Percentiles rank a stretch among this genome's conserved stretches.
Conservation (phyloP, 2,797 vertebrate genomes). For the Peromyscus aztecus region DNA sequence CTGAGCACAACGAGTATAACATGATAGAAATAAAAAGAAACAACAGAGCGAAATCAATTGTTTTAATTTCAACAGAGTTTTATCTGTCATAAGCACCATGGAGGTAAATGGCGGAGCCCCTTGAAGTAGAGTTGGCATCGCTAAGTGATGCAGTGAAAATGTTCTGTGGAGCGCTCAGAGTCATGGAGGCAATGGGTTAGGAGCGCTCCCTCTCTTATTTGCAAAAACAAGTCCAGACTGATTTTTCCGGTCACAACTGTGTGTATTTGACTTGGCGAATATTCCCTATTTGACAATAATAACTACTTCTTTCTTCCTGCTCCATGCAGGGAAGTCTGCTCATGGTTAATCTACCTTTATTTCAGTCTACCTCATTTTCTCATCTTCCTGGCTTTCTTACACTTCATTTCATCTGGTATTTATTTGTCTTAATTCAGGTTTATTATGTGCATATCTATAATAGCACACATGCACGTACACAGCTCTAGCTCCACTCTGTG, state of each 20-base stretch:
- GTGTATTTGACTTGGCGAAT: slow-evolving; percentile 15
- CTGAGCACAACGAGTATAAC: background rate
- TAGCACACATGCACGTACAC: background rate
- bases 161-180: background rate
- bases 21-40: background rate
- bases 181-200: background rate
- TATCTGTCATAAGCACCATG: background rate
- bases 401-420: background rate
- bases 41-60: background rate
- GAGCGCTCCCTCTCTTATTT: background rate
- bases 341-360: background rate
- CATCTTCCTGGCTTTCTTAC: background rate
- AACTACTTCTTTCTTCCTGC: background rate
- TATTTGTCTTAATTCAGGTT: slow-evolving; percentile 9
- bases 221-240: background rate
- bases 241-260: background rate
- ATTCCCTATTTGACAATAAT: background rate
- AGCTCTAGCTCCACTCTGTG: background rate
- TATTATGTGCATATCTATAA: background rate
- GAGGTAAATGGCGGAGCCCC: background rate
- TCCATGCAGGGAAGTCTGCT: background rate
- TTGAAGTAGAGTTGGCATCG: background rate
- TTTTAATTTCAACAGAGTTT: slow-evolving; percentile 17
- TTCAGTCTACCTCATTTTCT: background rate
- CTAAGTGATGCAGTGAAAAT: background rate